phyloP scores from a whole-genome alignment of 1,140 invertebrate genomes.

The Bombus huntii region DNA sequence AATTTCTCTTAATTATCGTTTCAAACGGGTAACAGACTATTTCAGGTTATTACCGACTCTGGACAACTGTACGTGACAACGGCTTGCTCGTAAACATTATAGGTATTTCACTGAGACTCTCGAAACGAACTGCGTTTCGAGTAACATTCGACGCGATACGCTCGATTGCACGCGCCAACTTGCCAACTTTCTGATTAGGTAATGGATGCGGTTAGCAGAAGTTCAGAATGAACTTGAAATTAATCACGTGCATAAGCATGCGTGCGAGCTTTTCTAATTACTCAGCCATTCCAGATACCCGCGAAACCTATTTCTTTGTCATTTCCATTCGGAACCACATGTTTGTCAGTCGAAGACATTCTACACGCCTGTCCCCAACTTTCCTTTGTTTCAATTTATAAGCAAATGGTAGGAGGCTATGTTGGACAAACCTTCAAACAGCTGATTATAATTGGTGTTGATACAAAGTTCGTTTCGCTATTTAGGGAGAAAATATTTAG shows the following conservation, averaged over 20 bases:
- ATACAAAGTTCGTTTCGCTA: neutral
- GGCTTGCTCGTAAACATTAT: neutral
- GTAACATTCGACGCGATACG: neutral
- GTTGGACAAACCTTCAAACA: no score
- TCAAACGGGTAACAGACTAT: no score
- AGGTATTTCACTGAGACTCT: no score
- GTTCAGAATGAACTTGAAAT: slow-evolving; percentile 1
- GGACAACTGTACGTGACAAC: neutral
- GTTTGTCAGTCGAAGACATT: neutral
- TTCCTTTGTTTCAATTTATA: neutral
- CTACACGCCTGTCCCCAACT: neutral
- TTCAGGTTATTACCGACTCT: neutral
- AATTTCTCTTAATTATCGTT: neutral
- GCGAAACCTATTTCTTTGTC: neutral
- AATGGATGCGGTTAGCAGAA: neutral
- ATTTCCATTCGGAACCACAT: neutral
- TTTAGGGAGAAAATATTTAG: no score
- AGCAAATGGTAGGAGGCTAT: neutral
- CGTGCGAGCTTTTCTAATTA: slow-evolving; percentile 16
- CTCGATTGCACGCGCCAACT: neutral
- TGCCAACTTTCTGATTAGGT: slow-evolving; percentile 18
- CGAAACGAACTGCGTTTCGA: neutral
- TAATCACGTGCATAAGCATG: neutral
- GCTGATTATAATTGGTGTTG: no score
- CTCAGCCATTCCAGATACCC: neutral